Conservation (phyloP, 2,888 invertebrate genomes). For the Caenorhabditis macrosperma region DNA sequence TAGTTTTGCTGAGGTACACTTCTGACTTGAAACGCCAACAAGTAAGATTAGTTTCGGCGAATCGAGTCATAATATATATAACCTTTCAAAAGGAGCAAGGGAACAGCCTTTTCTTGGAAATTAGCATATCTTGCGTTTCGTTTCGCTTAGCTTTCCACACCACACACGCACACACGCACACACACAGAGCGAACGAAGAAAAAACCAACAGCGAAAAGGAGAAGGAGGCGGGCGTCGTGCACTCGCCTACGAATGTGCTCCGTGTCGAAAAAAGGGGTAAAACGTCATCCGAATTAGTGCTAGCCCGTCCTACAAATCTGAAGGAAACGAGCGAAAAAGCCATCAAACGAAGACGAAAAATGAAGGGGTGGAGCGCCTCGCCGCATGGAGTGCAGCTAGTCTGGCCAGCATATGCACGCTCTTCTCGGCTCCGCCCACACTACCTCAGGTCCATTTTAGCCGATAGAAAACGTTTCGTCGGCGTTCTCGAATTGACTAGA, state of each 20-base stretch:
- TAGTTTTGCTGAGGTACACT: too few species aligned
- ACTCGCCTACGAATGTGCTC: neutral
- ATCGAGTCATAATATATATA: neutral
- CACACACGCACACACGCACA: too few species aligned
- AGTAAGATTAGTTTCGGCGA: neutral
- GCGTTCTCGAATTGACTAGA: neutral
- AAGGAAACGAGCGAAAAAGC: neutral
- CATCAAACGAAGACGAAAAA: neutral
- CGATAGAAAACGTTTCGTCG: neutral
- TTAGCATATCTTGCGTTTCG: neutral
- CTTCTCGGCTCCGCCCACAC: neutral
- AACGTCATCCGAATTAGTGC: conserved; percentile 8
- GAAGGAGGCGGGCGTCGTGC: neutral
- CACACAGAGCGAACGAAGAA: neutral
- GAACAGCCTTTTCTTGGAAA: neutral
- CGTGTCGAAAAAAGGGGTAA: neutral
- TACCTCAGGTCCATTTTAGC: neutral
- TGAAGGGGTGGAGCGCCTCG: neutral
- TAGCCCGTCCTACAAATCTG: neutral
- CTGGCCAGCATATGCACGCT: neutral
- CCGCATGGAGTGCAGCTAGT: neutral
- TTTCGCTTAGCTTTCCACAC: neutral
- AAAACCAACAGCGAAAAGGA: neutral
- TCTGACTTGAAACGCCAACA: neutral
- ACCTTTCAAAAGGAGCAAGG: neutral